Conservation (phyloP, 2,113 vertebrate genomes). For the Hippoglossus stenolepis region DNA sequence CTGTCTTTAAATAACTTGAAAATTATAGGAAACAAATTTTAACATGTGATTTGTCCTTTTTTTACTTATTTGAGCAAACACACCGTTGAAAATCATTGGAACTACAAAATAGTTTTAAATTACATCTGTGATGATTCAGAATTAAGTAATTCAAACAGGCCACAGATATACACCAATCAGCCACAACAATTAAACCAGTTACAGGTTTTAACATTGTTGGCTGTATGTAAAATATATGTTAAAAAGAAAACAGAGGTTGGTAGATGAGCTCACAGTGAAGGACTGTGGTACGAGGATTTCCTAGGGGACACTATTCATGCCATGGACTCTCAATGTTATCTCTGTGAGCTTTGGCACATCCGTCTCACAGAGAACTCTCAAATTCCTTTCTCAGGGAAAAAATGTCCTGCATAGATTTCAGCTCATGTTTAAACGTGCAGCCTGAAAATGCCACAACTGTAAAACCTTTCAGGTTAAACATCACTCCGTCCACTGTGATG, state of each 20-base stretch:
- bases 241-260: too few species aligned
- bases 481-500: background rate
- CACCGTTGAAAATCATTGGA: too few species aligned
- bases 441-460: background rate
- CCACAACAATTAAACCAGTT: background rate
- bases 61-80: too few species aligned
- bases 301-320: background rate
- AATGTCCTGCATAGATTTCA: conserved; percentile 4
- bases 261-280: background rate
- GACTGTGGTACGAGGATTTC: background rate
- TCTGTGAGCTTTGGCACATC: conserved; percentile 58
- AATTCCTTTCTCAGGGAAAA: conserved; percentile 60
- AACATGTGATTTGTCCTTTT: too few species aligned
- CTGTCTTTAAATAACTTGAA: too few species aligned
- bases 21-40: too few species aligned
- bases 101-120: background rate
- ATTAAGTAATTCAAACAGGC: background rate
- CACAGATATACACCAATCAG: background rate
- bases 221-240: background rate
- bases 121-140: background rate
- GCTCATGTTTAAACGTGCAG: conserved; percentile 38
- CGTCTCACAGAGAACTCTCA: conserved; percentile 32
- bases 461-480: background rate
- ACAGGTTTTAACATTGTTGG: background rate
- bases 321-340: background rate